Evolutionary conservation across 2,888 invertebrate genomes (phyloP).

Genomic region (Drosophila rellima): DNA sequence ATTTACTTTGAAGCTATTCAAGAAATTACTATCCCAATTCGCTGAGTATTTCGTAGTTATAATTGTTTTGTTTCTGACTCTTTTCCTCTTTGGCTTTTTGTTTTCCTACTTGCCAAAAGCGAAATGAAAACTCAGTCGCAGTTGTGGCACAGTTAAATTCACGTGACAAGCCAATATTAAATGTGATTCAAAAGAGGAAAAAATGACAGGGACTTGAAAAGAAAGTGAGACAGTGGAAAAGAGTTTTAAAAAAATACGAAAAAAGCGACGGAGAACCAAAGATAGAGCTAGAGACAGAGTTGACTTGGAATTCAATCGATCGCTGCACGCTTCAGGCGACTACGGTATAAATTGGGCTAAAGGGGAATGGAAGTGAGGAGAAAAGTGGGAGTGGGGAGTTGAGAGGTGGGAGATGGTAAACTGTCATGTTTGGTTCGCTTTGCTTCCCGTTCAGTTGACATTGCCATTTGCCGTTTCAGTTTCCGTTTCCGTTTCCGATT

Average conservation of each 20-base stretch:
- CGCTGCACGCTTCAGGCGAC: conserved; percentile 36
- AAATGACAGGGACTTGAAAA: conserved; percentile 15
- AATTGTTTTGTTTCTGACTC: not conserved
- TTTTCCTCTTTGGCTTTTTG: conserved; percentile 5
- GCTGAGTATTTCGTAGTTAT: not conserved
- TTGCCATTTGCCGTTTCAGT: conserved; percentile 43
- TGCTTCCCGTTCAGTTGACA: conserved; percentile 23
- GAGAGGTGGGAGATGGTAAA: not conserved
- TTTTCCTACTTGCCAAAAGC: conserved; percentile 43
- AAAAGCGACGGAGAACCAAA: not conserved
- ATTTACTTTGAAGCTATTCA: not conserved
- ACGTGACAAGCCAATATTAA: conserved; percentile 80
- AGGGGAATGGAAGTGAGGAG: not conserved
- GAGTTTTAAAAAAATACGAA: not conserved
- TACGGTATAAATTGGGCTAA: not conserved
- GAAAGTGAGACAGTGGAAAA: not conserved
- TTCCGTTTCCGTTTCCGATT: conserved; percentile 31
- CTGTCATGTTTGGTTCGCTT: conserved; percentile 56
- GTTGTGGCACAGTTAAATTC: conserved; percentile 75
- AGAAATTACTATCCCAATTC: not conserved
- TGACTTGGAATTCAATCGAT: conserved; percentile 65
- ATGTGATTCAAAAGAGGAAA: conserved; percentile 68
- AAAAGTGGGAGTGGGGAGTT: not conserved
- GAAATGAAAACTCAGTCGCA: conserved; percentile 55
- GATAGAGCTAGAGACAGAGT: conserved; percentile 1